Conservation (phyloP, 2,797 vertebrate genomes). For the Myioborus melanocephalus region DNA sequence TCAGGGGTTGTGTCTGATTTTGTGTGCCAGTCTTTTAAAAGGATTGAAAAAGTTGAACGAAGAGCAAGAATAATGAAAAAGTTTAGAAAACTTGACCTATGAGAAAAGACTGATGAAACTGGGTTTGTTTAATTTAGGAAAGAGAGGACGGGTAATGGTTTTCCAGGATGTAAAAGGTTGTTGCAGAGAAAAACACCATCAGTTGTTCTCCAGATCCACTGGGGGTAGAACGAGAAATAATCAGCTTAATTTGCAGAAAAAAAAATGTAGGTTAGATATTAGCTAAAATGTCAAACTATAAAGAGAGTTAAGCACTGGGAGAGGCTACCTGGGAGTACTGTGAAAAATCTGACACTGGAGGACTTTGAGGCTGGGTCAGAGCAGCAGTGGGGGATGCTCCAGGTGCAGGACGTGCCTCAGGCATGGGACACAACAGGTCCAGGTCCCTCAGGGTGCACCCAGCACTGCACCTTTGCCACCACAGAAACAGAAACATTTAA, state of each 20-base stretch:
- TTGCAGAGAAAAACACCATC: conserved; percentile 55
- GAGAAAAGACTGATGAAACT: conserved; percentile 26
- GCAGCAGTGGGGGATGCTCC: not conserved
- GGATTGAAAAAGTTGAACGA: not conserved
- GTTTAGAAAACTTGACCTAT: conserved; percentile 11
- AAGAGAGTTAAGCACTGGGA: conserved; percentile 51
- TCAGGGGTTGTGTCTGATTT: not conserved
- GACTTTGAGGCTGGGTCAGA: conserved; percentile 16
- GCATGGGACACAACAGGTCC: not conserved
- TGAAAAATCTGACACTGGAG: conserved; percentile 33
- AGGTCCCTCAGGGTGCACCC: not conserved
- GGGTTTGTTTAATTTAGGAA: conserved; percentile 57
- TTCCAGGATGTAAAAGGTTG: conserved; percentile 60
- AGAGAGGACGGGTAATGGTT: not conserved
- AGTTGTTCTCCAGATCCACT: conserved; percentile 60
- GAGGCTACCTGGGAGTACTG: conserved; percentile 33
- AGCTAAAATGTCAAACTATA: conserved; percentile 66
- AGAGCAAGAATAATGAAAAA: not conserved
- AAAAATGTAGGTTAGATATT: conserved; percentile 59
- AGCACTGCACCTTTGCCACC: not conserved
- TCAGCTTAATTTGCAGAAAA: conserved; percentile 61
- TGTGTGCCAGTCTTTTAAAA: not conserved
- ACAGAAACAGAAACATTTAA: rapidly evolving
- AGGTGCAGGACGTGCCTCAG: not conserved
- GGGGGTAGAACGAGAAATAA: conserved; percentile 55